phyloP scores from a whole-genome alignment of 2,113 vertebrate species.

The Stigmatopora nigra region DNA sequence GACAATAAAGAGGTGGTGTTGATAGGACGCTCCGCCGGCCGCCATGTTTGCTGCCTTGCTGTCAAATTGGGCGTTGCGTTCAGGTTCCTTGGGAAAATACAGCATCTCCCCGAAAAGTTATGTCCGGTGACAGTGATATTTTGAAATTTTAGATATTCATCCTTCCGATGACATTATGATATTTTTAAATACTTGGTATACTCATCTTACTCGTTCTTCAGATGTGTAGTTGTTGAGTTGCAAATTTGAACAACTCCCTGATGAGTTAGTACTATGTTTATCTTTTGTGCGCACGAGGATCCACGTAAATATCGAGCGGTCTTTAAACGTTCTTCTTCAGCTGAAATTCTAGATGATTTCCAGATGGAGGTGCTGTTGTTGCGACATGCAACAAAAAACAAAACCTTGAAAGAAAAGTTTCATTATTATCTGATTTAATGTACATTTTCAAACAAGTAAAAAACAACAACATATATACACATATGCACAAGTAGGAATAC shows the following conservation, averaged over 20 bases:
- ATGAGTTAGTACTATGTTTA: neutral
- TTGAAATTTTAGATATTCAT: no score
- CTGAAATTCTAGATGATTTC: no score
- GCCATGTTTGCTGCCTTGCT: conserved; percentile 65
- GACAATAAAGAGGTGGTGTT: neutral
- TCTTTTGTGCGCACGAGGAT: no score
- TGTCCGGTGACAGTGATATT: no score
- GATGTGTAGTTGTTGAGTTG: neutral
- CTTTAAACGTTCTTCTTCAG: no score
- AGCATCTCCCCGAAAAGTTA: neutral
- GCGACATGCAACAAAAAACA: neutral
- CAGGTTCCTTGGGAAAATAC: conserved; percentile 25
- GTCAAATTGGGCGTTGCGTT: conserved; percentile 49
- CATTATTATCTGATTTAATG: conserved; percentile 42
- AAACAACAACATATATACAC: conserved; percentile 48
- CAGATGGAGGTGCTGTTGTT: no score
- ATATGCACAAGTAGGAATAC: conserved; percentile 36
- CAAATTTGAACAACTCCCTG: neutral
- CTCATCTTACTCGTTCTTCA: neutral
- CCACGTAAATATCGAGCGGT: no score
- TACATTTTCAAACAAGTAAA: conserved; percentile 48
- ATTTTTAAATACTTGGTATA: no score
- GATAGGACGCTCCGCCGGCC: conserved; percentile 22
- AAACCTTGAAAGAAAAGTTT: neutral
- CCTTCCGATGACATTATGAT: neutral